Base-by-base conservation (phyloP, 2,797 vertebrate species). In the Tapirus indicus region DNA sequence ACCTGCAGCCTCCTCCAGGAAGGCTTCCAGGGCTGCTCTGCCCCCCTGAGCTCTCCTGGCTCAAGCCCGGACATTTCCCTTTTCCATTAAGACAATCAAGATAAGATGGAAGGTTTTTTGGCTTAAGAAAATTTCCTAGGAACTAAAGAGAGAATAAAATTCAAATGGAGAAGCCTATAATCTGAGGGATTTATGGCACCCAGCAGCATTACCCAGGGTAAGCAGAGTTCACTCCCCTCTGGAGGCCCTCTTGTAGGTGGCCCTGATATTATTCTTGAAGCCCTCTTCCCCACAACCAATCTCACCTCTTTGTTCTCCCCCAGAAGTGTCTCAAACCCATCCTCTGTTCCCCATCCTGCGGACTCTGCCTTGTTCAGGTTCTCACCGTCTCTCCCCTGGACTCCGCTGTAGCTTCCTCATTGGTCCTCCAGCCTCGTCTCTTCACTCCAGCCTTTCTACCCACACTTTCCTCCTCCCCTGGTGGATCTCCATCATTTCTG, bases 91-190 rank as follows among this genome's bases (percentile, higher is more conserved):
- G 52, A 83, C 29, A 74, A 49, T 72, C 56, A 69, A 87, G n/a
- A 32, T 68, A 82, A 91, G 18, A 49, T 38, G 20, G 29, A 38
- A 69, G 20, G n/a, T 52, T 69, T 56, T 41, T 20, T 8, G 2
- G 5, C 11, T 58, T 77, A 49, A 88, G 64, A 86, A 93, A 75
- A 52, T 79, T 88, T 79, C 44, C 47, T 64, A 20, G 1, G 35
- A 68, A 58, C 41, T 83, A 82, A 93, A 95, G n/a, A 18, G 25
- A 84, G n/a, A 96, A 52, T 44, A 52, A 77, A 71, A 96, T 35
- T 68, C 49, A 35, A 79, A 74, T 7, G 44, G 56, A 54, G 96
- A 91, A 72, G 20, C 4, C 44, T 94, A 68, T 41, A 80, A 77
- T 13, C 29, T 17, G 12, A 79, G 29, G 20, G 41, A 14, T 54